Evolutionary conservation across 2,888 invertebrate species (phyloP).

Genomic region (Drosophila siamana): DNA sequence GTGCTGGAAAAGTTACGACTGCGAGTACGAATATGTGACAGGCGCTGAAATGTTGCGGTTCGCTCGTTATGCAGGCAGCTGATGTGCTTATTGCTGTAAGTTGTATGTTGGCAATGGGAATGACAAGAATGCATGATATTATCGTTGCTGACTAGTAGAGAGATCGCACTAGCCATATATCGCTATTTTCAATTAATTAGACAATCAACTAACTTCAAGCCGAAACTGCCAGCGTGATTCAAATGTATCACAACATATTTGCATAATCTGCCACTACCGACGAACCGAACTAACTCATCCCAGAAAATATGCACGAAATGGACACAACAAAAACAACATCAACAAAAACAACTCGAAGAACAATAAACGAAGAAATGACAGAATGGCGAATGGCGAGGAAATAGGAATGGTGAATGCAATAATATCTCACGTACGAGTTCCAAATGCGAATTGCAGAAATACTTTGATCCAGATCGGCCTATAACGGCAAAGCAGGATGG

Average conservation of each 20-base stretch:
- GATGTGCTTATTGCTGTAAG: constrained; percentile 22
- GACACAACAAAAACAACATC: constrained; percentile 16
- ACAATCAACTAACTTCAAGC: constrained; percentile 6
- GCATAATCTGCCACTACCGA: constrained; percentile 43
- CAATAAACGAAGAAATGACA: constrained; percentile 39
- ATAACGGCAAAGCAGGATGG: constrained; percentile 41
- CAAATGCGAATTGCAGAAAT: constrained; percentile 54
- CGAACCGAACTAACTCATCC: constrained; percentile 19
- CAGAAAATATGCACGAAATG: constrained; percentile 37
- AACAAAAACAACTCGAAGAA: constrained; percentile 1
- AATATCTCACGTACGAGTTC: constrained; percentile 71
- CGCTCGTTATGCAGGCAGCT: constrained; percentile 16
- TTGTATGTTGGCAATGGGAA: constrained; percentile 9
- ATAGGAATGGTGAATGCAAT: constrained; percentile 41
- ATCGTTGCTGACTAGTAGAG: not conserved
- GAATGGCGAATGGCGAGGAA: constrained; percentile 30
- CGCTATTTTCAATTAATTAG: not conserved
- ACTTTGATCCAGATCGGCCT: constrained; percentile 42
- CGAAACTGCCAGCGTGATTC: constrained; percentile 33
- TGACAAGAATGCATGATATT: not conserved
- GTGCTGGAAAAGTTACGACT: constrained; percentile 13
- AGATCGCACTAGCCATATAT: not conserved
- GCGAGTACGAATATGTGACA: constrained; percentile 14
- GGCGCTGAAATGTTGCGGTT: constrained; percentile 22
- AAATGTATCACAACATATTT: constrained; percentile 40